Conservation (phyloP, 2,797 vertebrate genomes). For the Myotis vivesi region DNA sequence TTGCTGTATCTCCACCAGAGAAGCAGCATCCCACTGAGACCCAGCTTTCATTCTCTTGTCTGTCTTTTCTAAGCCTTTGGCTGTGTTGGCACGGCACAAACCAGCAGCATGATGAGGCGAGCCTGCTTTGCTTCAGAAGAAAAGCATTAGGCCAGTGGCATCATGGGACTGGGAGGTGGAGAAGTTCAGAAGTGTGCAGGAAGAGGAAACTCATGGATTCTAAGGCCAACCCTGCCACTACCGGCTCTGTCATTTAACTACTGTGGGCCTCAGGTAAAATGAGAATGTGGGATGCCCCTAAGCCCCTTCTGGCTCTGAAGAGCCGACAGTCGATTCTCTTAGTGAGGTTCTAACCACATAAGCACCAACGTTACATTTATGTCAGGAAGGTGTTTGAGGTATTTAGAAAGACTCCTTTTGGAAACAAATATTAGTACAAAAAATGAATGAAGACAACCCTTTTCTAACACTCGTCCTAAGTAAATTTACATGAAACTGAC, state of each 20-base stretch:
- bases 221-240: background rate
- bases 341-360: background rate
- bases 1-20: no score
- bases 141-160: background rate
- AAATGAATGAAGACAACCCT: background rate
- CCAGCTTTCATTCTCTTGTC: no score
- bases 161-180: fast-evolving
- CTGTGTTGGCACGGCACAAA: no score
- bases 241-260: background rate
- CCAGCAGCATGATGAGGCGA: fast-evolving
- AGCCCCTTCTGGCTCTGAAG: background rate
- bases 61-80: no score
- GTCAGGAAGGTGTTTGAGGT: background rate
- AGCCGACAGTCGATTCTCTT: background rate
- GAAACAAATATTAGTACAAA: background rate
- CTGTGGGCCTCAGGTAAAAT: background rate
- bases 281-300: no score
- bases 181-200: fast-evolving
- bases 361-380: background rate
- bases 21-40: no score
- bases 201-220: background rate
- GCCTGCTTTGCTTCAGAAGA: background rate
- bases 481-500: background rate
- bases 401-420: background rate
- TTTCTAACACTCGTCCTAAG: background rate